These are phyloP conservation scores for Actinernus sp. DNA, from an alignment of 92 coral and sea anemone genomes.

Conservation along the genomic window DNA sequence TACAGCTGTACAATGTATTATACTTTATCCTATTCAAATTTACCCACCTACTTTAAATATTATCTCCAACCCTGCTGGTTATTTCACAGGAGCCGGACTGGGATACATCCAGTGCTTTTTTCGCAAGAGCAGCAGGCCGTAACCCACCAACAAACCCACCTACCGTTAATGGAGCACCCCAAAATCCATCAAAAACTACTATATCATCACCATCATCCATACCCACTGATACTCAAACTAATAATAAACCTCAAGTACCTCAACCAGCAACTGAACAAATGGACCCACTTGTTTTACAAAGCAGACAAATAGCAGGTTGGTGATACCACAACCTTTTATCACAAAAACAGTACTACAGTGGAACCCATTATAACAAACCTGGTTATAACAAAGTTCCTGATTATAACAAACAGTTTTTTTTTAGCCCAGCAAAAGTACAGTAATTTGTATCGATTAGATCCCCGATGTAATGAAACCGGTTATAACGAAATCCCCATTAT, in stretches of 20 bases:
- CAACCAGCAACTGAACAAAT: constrained; percentile 65
- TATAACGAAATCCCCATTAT: too few relatives aligned
- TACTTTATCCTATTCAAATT: background rate
- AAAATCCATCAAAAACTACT: constrained; percentile 21
- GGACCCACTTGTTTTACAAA: constrained; percentile 85
- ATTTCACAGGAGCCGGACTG: constrained; percentile 79
- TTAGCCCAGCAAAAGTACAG: too few relatives aligned
- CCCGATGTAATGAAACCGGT: too few relatives aligned
- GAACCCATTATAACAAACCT: background rate
- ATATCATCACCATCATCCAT: constrained; percentile 14
- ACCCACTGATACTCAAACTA: constrained; percentile 32
- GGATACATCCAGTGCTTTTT: constrained; percentile 99
- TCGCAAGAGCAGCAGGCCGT: constrained; percentile 93
- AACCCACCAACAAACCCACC: constrained; percentile 49
- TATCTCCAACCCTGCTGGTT: background rate
- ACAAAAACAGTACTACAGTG: too few relatives aligned
- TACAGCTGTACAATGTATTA: too few relatives aligned
- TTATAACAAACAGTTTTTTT: background rate
- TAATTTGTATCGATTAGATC: too few relatives aligned
- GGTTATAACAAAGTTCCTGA: too few relatives aligned
- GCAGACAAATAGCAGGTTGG: constrained; percentile 97
- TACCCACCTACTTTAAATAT: background rate
- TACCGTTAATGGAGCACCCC: background rate
- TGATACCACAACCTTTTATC: too few relatives aligned
- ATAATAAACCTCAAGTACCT: constrained; percentile 42